A percentile compares a stretch with the other conserved stretches of the same genome.
These are phyloP conservation scores for Lucifuga dentata DNA, from an alignment of 2,113 vertebrate species.

Conservation along the genomic window DNA sequence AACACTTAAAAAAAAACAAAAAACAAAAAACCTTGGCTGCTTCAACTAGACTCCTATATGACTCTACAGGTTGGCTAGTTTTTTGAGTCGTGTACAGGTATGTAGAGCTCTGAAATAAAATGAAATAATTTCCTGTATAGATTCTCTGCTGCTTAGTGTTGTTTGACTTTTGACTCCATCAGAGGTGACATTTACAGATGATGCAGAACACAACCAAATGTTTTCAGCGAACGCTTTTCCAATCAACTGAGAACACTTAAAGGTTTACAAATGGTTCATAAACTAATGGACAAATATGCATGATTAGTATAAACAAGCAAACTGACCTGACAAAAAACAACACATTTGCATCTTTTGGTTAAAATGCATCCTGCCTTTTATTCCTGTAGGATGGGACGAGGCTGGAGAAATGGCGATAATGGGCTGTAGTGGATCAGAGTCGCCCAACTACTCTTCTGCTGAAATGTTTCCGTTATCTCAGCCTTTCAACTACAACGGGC, in stretches of 20 bases:
- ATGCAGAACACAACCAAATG: constrained; percentile 2
- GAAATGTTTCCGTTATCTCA: constrained; percentile 71
- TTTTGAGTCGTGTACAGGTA: background rate
- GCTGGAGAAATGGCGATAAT: constrained; percentile 65
- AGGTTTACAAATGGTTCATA: background rate
- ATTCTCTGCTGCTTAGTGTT: background rate
- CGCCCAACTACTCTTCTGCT: constrained; percentile 57
- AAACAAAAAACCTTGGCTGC: no score
- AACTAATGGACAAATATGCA: background rate
- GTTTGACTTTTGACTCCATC: background rate
- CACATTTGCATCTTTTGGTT: background rate
- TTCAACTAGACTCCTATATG: no score
- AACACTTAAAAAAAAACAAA: no score
- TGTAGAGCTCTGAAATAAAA: background rate
- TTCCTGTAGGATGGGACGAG: constrained; percentile 23
- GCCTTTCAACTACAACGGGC: constrained; percentile 24
- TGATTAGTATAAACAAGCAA: background rate
- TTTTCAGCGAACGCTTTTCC: background rate
- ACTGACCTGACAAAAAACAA: background rate
- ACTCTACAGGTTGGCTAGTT: constrained; percentile 56
- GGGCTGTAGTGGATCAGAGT: constrained; percentile 38
- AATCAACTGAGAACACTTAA: background rate
- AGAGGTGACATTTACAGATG: background rate
- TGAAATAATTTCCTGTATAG: background rate
- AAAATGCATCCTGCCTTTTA: background rate